Evolutionary conservation across 1,140 invertebrate species (phyloP), one percentile per base, ranked within the genome.

Genomic region (Thaumatotibia leucotreta): DNA sequence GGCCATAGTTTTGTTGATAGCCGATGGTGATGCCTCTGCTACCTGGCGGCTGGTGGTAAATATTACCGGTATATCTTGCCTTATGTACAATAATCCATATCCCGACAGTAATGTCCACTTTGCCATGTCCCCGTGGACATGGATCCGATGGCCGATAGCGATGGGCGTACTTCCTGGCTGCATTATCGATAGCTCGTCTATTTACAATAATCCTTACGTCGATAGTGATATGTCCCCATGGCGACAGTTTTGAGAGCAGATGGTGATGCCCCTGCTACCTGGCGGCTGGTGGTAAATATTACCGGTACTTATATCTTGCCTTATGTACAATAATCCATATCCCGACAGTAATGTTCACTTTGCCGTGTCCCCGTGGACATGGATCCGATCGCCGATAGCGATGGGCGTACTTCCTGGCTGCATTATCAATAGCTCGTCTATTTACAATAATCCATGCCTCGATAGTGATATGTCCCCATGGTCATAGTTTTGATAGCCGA

Each of bases 381-480:
- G 10, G 10, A 9, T 9, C 20, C 22, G 49, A 20, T 24, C 22
- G 10, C 50, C 50, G 9, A 23, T 24, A 6, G 22, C 27, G 50
- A 23, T 52, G 49, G 17, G 49, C 49, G 17, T 52, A 22, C 49
- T 52, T 52, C 49, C 49, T 23, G 17, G 17, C 49, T n/a, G 17
- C 9, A 11, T 11, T 33, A 11, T 11, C 32, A 73, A 66, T 64
- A 65, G 54, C 67, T 68, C 79, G 76, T 77, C 80, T 86, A 80
- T 86, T 86, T 86, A 84, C 84, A 74, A 79, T 84, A 81, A 79
- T 80, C 79, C 74, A 77, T 72, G 72, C 62, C 75, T n/a, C n/a
- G n/a, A n/a, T n/a, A n/a, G n/a, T n/a, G n/a, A n/a, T n/a, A 33
- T 11, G 32, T 11, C 32, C 32, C 10, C 35, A 39, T 6, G 35